Evolutionary conservation across 2,797 vertebrate species (phyloP), one percentile per base, ranked within the genome.

Genomic region (Peromyscus aztecus): DNA sequence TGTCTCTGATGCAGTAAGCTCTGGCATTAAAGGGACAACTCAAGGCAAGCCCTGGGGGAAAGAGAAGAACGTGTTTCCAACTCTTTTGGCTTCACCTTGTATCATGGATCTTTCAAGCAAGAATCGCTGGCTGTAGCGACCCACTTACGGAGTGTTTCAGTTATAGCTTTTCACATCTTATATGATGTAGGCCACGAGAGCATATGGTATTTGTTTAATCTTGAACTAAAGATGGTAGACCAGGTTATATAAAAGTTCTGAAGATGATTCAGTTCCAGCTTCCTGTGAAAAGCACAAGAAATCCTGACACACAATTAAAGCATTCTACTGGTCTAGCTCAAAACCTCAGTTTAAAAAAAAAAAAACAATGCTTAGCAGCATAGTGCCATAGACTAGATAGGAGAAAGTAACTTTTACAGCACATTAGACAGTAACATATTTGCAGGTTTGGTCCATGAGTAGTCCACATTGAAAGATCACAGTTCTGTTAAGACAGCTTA

Each of bases 291-390:
- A 88, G 69, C 34, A 69, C 31, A 65, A 86, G 92, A 90, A 94
- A 96, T 23, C 88, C 92, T 89, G 96, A 95, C 78, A 92, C 76
- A 92, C 49, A 82, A 23, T 92, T 93, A 96, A 96, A 96, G 69
- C 52, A 82, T 96, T 86, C 82, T 92, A 76, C 73, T n/a, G 59
- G 61, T 67, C 91, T 21, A 13, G 67, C 73, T 96, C 71, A 93
- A 96, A 96, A 73, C 71, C 69, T 94, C 69, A 69, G 17, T 80
- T 85, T 23, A 4, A 55, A 55, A 16, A 55, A 55, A 40, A 6
- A 73, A 40, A 2, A 96, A 94, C 95, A 91, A 83, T 23, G 37
- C 77, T 95, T 55, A 93, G 75, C 46, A 93, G 75, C 46, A 21
- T 21, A 63, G 21, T 59, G 31, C 9, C 12, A 9, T 10, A 63